Base-by-base conservation (phyloP, 2,113 vertebrate species). In the Montifringilla adamsi region DNA sequence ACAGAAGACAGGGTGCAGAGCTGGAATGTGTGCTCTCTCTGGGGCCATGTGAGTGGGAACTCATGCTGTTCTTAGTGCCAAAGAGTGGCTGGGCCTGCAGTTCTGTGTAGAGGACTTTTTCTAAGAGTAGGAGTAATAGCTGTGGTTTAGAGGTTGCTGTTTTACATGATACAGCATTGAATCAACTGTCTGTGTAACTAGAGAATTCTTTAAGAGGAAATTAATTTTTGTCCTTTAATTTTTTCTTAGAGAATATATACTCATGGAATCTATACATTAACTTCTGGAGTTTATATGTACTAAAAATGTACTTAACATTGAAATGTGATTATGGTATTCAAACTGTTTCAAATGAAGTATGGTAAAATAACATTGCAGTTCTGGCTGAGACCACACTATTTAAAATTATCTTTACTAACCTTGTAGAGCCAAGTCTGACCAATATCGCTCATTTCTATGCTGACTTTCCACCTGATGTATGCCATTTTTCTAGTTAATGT, bases 61-160 rank as follows among this genome's bases (percentile, higher is more conserved):
- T 84, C 19, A 0, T 3, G 2, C 8, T 70, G 14, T 12, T 75
- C 5, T 0, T 59, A 28, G 6, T 68, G 47, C 69, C 41, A 3
- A 6, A 31, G 43, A 3, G 27, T 33, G 30, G 1, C 44, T 90
- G 35, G 16, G 50, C 31, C 24, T 68, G 44, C 53, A 64, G 39
- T 13, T 80, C 63, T 52, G 3, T 22, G 4, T 6, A 31, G 13
- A 53, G n/a, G 7, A 35, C 33, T 73, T 77, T 17, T 74, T 67
- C 43, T 74, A 39, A 68, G 43, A 75, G 37, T 14, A 49, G 17
- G 16, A 87, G 15, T 63, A 95, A 27, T 24, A 69, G 15, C 43
- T 53, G 0, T 41, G 7, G 13, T 46, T 70, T 58, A 84, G 68
- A 75, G 26, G 12, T 28, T 75, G 56, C 30, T 84, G 7, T 22